A percentile compares a stretch with the other conserved stretches of the same genome.
Conservation (phyloP, 2,797 vertebrate species). For the Catamblyrhynchus diadema region DNA sequence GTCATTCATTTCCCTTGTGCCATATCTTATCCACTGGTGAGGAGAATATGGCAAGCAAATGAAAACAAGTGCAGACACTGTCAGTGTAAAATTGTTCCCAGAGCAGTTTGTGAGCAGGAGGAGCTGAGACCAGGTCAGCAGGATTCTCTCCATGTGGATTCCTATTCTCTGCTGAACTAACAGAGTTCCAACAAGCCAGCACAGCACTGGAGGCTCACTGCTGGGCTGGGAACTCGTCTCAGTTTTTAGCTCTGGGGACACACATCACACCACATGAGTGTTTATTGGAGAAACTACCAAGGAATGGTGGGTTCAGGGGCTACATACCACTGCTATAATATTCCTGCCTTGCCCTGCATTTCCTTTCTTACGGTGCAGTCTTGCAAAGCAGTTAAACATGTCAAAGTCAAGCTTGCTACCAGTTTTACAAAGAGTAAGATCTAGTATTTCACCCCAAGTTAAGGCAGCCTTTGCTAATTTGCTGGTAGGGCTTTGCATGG, state of each 20-base stretch:
- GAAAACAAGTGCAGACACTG: background rate
- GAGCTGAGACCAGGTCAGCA: background rate
- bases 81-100: background rate
- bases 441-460: background rate
- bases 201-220: background rate
- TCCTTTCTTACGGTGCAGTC: background rate
- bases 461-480: background rate
- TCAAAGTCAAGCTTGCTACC: background rate
- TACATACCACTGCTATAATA: background rate
- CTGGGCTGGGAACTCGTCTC: background rate
- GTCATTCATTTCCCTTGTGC: background rate
- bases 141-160: background rate
- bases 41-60: conserved; percentile 1
- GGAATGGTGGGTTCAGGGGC: background rate
- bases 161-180: background rate
- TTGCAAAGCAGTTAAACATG: background rate
- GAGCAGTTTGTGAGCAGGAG: background rate
- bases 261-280: background rate
- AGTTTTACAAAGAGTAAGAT: background rate
- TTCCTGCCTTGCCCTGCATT: background rate
- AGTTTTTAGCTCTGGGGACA: background rate
- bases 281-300: background rate
- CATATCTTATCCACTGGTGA: background rate
- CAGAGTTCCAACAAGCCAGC: background rate
- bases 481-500: background rate